A percentile compares a stretch with the other conserved stretches of the same genome.
Evolutionary conservation across 2,888 invertebrate species (phyloP).

Genomic region (Trissonchulus sp.): DNA sequence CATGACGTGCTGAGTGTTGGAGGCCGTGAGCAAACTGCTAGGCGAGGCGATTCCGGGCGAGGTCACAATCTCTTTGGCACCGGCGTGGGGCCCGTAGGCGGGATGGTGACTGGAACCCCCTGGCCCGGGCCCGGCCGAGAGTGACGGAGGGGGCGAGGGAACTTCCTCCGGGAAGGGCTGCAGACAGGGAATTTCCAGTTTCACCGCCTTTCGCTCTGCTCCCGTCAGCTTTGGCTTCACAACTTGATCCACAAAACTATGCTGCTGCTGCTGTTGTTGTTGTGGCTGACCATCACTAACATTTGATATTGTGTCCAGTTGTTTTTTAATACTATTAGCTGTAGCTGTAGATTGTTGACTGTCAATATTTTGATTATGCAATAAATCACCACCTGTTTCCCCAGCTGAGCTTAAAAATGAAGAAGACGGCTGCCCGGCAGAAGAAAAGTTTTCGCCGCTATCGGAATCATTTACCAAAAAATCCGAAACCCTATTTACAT

Average conservation of each 20-base stretch:
- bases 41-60: not conserved
- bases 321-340: too few species aligned
- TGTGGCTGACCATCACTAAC: too few species aligned
- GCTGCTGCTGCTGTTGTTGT: too few species aligned
- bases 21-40: not conserved
- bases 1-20: not conserved
- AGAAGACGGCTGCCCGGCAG: not conserved
- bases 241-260: too few species aligned
- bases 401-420: too few species aligned
- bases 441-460: not conserved
- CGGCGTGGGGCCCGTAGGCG: not conserved
- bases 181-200: not conserved
- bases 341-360: not conserved
- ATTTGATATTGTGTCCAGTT: too few species aligned
- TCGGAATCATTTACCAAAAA: not conserved
- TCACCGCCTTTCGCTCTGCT: not conserved
- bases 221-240: not conserved
- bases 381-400: too few species aligned
- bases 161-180: not conserved
- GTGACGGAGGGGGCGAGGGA: not conserved
- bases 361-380: not conserved
- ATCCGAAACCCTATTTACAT: not conserved
- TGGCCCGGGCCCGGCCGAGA: not conserved
- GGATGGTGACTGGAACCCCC: not conserved
- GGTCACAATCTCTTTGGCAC: not conserved